Conservation (phyloP, 2,797 vertebrate species). For the Diplodus puntazzo region DNA sequence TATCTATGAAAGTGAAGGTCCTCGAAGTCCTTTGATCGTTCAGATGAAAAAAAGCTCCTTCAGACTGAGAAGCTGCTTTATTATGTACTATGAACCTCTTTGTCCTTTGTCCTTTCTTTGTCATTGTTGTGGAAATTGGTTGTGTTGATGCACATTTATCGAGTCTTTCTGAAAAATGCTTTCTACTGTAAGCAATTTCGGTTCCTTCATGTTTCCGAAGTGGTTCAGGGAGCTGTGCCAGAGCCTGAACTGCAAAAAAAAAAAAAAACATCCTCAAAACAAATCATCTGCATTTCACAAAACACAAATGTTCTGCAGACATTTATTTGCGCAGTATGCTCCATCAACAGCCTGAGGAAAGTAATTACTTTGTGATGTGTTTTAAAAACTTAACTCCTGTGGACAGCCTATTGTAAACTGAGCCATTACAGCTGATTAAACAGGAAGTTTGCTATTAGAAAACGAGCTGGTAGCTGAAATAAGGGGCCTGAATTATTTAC, state of each 20-base stretch:
- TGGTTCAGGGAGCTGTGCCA: background rate
- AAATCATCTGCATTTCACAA: background rate
- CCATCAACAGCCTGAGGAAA: background rate
- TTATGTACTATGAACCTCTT: background rate
- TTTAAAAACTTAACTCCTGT: background rate
- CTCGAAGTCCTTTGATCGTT: constrained; percentile 11
- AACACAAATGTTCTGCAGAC: background rate
- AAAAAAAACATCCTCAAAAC: background rate
- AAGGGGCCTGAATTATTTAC: constrained; percentile 23
- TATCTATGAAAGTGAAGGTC: background rate
- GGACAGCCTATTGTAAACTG: constrained; percentile 9
- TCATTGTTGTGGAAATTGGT: background rate
- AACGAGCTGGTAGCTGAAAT: background rate
- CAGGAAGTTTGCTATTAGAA: background rate
- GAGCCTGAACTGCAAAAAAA: background rate
- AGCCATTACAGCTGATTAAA: constrained; percentile 16
- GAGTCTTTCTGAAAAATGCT: background rate
- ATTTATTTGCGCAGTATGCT: background rate
- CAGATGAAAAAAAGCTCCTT: background rate
- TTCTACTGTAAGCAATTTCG: background rate
- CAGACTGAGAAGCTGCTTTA: background rate
- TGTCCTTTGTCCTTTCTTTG: background rate
- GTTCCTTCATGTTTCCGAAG: background rate
- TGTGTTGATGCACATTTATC: background rate
- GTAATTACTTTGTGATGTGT: background rate